phyloP scores from a whole-genome alignment of 2,888 invertebrate genomes.

The Torymus tubicola region DNA sequence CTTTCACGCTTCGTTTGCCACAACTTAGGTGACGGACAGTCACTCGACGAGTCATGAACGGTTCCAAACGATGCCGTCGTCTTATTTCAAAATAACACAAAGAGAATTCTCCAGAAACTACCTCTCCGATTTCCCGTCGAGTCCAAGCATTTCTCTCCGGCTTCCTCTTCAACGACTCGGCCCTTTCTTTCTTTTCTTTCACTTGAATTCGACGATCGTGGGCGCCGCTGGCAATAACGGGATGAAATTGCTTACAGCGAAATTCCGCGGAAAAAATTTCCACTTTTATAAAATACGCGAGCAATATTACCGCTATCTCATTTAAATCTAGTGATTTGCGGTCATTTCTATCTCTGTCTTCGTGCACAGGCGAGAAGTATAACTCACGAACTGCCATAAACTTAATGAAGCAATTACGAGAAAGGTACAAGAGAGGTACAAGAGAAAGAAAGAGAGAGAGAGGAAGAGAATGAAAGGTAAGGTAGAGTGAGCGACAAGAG shows the following conservation, averaged over 20 bases:
- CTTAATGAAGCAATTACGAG: constrained; percentile 38
- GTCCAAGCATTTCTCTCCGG: neutral
- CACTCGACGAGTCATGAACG: constrained; percentile 9
- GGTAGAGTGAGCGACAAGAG: no score
- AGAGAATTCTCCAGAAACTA: no score
- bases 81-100: neutral
- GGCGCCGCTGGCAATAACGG: no score
- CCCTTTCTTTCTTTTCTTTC: no score
- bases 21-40: neutral
- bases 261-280: neutral
- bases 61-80: constrained; percentile 9
- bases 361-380: no score
- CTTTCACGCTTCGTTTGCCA: no score
- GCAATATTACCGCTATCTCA: constrained; percentile 19
- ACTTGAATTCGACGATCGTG: no score
- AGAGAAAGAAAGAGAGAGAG: neutral
- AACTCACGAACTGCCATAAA: neutral
- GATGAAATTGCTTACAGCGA: no score
- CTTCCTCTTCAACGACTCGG: no score
- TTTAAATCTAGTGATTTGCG: constrained; percentile 43
- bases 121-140: neutral
- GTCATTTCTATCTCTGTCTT: constrained; percentile 6
- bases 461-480: no score
- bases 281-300: neutral
- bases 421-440: constrained; percentile 8